These are phyloP conservation scores for Corydoras maculifer DNA, from an alignment of 2,113 vertebrate genomes.

Conservation along the genomic window DNA sequence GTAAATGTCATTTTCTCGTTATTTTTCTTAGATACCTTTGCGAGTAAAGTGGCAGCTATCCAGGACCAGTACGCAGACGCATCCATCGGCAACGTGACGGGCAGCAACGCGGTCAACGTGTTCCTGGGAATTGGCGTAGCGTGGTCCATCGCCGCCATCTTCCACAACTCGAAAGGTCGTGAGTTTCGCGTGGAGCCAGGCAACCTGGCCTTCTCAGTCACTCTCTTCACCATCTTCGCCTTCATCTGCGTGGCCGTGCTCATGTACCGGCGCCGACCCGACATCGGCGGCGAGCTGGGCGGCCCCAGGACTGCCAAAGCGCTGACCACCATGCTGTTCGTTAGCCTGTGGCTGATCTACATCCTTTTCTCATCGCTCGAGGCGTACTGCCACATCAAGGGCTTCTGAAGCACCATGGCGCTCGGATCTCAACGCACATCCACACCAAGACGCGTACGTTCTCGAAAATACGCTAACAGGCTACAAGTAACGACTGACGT, in stretches of 20 bases:
- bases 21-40: slow-evolving; percentile 81
- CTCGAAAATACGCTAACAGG: slow-evolving; percentile 3
- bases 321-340: slow-evolving; percentile 84
- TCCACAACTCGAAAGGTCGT: slow-evolving; percentile 75
- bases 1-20: neutral
- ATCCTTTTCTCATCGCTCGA: slow-evolving; percentile 99
- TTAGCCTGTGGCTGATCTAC: slow-evolving; percentile 97
- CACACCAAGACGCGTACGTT: neutral
- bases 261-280: slow-evolving; percentile 92
- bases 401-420: slow-evolving; percentile 36
- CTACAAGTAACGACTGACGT: neutral
- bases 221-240: slow-evolving; percentile 99
- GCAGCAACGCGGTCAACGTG: slow-evolving; percentile 96
- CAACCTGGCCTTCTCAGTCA: slow-evolving; percentile 95
- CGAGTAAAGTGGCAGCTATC: slow-evolving; percentile 95
- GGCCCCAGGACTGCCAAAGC: slow-evolving; percentile 96
- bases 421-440: slow-evolving; percentile 14
- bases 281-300: slow-evolving; percentile 96
- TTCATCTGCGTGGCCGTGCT: slow-evolving; percentile 87
- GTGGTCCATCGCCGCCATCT: slow-evolving; percentile 98
- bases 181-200: slow-evolving; percentile 86
- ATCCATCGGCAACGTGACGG: slow-evolving; percentile 96
- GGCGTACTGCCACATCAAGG: slow-evolving; percentile 90
- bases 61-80: slow-evolving; percentile 97
- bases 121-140: slow-evolving; percentile 99